Evolutionary conservation across 2,113 vertebrate genomes (phyloP).

Genomic region (Donacobius atricapilla): DNA sequence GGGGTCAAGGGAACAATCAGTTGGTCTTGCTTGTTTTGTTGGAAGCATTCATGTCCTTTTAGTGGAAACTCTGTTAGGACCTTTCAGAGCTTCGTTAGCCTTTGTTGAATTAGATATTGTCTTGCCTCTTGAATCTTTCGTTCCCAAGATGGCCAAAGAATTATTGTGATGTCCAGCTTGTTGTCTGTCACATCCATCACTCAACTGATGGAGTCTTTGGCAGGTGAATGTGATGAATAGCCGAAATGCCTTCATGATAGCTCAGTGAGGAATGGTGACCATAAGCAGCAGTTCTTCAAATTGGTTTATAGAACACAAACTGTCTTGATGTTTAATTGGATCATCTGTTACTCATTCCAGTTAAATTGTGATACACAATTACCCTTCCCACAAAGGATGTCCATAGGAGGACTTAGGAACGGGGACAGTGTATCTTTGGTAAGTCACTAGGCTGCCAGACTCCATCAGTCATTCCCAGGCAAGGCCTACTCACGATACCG

Average conservation of each 20-base stretch:
- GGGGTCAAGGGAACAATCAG: conserved; percentile 12
- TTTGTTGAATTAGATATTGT: conserved; percentile 4
- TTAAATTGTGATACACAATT: background rate
- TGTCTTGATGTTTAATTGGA: background rate
- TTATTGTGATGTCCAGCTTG: background rate
- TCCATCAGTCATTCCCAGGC: background rate
- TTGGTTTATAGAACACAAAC: background rate
- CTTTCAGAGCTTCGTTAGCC: conserved; percentile 17
- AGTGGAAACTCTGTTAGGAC: background rate
- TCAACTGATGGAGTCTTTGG: background rate
- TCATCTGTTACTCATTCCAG: background rate
- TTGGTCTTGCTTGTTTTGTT: background rate
- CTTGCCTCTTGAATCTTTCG: background rate
- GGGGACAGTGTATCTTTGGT: background rate
- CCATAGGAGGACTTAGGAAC: background rate
- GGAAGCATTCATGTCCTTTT: conserved; percentile 9
- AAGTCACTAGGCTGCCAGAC: background rate
- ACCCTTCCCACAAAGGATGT: background rate
- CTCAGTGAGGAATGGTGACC: background rate
- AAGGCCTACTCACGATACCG: background rate
- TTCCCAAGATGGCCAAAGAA: background rate
- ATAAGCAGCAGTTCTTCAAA: background rate
- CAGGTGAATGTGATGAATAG: background rate
- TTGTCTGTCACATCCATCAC: background rate
- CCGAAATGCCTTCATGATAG: background rate